Percentiles rank a stretch among this genome's conserved stretches.
Conservation (phyloP, 2,888 invertebrate species). For the Caenorhabditis angaria region DNA sequence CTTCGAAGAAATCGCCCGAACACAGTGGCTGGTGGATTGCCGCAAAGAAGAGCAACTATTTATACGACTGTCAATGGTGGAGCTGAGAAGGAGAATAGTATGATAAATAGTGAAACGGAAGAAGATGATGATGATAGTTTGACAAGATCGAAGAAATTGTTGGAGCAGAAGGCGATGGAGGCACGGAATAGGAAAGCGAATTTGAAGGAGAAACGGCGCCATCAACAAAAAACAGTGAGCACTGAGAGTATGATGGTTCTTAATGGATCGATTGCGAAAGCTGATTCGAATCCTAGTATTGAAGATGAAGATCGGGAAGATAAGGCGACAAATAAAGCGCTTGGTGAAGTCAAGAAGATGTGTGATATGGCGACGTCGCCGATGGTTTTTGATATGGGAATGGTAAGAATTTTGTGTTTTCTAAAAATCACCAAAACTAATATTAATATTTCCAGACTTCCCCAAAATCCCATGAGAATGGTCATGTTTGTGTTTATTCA, state of each 20-base stretch:
- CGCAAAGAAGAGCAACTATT: slow-evolving; percentile 17
- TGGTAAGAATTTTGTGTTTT: slow-evolving; percentile 7
- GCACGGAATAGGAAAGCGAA: slow-evolving; percentile 22
- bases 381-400: slow-evolving; percentile 18
- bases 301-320: no score
- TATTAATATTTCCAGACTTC: slow-evolving; percentile 9
- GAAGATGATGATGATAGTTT: slow-evolving; percentile 22
- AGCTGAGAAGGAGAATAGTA: slow-evolving; percentile 24
- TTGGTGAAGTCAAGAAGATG: slow-evolving; percentile 14
- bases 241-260: slow-evolving; percentile 29
- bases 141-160: slow-evolving; percentile 10
- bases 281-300: not conserved
- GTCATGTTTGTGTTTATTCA: slow-evolving; percentile 40
- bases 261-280: slow-evolving; percentile 24
- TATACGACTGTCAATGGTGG: slow-evolving; percentile 14
- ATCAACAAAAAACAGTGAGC: slow-evolving; percentile 2
- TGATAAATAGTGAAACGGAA: slow-evolving; percentile 21
- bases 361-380: slow-evolving; percentile 40
- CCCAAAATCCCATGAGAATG: slow-evolving; percentile 21
- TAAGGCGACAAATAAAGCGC: slow-evolving; percentile 12
- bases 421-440: not conserved
- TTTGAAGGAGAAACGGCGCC: slow-evolving; percentile 14
- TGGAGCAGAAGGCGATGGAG: slow-evolving; percentile 33
- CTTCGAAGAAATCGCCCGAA: slow-evolving; percentile 46
- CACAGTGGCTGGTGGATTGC: slow-evolving; percentile 42